These are phyloP conservation scores for Fratercula arctica DNA, from an alignment of 2,797 vertebrate species.

Conservation along the genomic window DNA sequence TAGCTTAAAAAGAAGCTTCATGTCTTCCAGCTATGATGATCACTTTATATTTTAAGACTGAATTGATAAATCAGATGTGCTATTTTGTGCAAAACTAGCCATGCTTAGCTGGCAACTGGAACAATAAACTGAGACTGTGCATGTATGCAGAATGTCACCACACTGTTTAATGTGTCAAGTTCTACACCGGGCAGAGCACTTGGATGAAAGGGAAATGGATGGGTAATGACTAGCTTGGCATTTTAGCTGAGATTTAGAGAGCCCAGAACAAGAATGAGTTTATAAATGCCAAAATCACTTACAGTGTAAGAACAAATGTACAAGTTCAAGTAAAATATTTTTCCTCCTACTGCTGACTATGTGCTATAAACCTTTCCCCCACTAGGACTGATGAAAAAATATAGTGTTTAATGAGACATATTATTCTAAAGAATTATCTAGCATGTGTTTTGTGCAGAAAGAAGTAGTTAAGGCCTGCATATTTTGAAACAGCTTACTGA, in stretches of 20 bases:
- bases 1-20: neutral
- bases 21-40: neutral
- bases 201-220: slow-evolving; percentile 41
- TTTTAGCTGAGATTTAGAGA: slow-evolving; percentile 53
- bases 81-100: neutral
- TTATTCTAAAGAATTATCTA: neutral
- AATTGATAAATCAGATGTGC: neutral
- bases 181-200: slow-evolving; percentile 2
- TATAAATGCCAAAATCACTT: slow-evolving; percentile 36
- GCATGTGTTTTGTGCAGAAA: neutral
- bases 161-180: slow-evolving; percentile 2
- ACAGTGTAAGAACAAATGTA: neutral
- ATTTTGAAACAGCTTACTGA: neutral
- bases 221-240: slow-evolving; percentile 40
- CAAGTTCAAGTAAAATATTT: slow-evolving; percentile 14
- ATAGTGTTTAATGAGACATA: neutral
- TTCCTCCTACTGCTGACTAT: neutral
- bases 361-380: neutral
- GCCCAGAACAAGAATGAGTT: slow-evolving; percentile 17
- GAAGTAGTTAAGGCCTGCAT: neutral
- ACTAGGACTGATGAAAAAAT: neutral
- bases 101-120: slow-evolving; percentile 14
- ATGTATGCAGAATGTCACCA: slow-evolving; percentile 10
- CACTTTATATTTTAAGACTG: neutral
- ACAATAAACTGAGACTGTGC: neutral